These are phyloP conservation scores for Atrichornis clamosus DNA, from an alignment of 2,113 vertebrate species.

Conservation along the genomic window DNA sequence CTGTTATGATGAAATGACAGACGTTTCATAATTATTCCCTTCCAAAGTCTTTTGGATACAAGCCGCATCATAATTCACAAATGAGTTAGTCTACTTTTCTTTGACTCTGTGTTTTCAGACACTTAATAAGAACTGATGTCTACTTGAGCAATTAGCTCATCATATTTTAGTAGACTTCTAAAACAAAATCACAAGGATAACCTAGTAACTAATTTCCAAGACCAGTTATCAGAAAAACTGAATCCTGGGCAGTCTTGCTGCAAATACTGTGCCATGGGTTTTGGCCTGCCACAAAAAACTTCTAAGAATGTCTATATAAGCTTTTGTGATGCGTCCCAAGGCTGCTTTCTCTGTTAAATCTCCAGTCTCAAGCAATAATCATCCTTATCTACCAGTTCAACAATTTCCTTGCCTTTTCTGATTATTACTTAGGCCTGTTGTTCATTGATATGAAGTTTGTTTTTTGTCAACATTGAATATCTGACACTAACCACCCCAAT, in stretches of 20 bases:
- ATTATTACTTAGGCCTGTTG: background rate
- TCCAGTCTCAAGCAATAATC: background rate
- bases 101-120: background rate
- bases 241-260: background rate
- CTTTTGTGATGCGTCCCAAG: background rate
- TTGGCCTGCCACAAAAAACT: background rate
- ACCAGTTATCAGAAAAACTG: background rate
- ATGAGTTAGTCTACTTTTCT: background rate
- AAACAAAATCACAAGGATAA: background rate
- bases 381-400: background rate
- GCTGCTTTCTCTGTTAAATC: background rate
- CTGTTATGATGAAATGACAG: constrained; percentile 26
- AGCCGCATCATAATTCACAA: constrained; percentile 6
- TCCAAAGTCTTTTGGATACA: constrained; percentile 4
- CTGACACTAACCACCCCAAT: background rate
- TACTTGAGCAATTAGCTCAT: background rate
- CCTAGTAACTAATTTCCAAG: background rate
- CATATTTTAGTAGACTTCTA: background rate
- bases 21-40: constrained; percentile 1
- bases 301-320: background rate
- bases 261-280: background rate
- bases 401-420: background rate
- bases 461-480: background rate
- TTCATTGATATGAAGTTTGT: background rate
- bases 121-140: background rate